Evolutionary conservation across 2,888 invertebrate genomes (phyloP).

Genomic region (Phaedon cochleariae): DNA sequence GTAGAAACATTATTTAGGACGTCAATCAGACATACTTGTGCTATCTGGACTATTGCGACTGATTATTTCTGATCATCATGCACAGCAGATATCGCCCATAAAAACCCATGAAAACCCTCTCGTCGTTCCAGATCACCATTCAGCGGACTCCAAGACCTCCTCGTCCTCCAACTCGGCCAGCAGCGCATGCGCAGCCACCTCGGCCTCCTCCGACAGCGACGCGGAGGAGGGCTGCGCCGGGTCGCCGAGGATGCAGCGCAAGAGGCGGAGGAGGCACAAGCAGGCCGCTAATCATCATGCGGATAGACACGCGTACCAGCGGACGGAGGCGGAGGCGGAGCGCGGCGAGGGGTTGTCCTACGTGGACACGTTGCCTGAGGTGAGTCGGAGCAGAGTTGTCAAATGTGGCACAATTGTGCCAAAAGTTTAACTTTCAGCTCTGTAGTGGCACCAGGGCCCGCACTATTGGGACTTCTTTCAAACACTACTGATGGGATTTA

Average conservation of each 20-base stretch:
- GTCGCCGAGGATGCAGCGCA: slow-evolving; percentile 82
- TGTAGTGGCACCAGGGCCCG: too few species aligned
- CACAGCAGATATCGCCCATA: too few species aligned
- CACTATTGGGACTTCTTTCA: too few species aligned
- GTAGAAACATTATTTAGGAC: too few species aligned
- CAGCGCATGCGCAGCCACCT: slow-evolving; percentile 64
- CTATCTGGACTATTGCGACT: too few species aligned
- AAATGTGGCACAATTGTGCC: too few species aligned
- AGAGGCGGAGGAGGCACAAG: slow-evolving; percentile 68
- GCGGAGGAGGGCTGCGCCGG: slow-evolving; percentile 77
- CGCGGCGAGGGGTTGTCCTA: slow-evolving; percentile 73
- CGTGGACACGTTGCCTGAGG: slow-evolving; percentile 87
- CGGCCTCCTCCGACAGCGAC: slow-evolving; percentile 74
- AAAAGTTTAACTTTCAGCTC: too few species aligned
- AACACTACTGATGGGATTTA: too few species aligned
- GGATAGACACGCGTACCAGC: slow-evolving; percentile 46
- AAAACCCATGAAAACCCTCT: too few species aligned
- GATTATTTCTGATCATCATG: too few species aligned
- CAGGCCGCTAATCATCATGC: slow-evolving; percentile 43
- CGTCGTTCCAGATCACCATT: slow-evolving; percentile 53
- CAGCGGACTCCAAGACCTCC: slow-evolving; percentile 66
- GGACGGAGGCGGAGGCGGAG: slow-evolving; percentile 52
- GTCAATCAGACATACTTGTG: too few species aligned
- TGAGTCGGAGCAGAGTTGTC: too few species aligned
- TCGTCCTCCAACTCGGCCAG: slow-evolving; percentile 65